phyloP scores from a whole-genome alignment of 2,113 vertebrate genomes.

The Mormyrus lacerda region DNA sequence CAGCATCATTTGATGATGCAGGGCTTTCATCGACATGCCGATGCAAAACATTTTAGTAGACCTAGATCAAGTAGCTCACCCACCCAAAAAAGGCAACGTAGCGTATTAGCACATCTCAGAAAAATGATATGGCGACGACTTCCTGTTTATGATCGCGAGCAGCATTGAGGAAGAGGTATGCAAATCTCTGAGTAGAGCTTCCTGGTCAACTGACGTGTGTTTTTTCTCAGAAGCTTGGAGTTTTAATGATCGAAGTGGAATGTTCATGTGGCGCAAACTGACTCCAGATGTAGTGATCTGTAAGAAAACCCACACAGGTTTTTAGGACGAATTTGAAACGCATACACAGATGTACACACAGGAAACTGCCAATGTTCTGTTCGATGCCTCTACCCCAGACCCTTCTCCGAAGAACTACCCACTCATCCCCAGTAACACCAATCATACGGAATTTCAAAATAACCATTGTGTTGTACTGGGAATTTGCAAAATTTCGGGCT shows the following conservation, averaged over 20 bases:
- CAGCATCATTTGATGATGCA: background rate
- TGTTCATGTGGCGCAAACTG: background rate
- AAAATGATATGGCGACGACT: background rate
- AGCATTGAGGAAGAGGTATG: background rate
- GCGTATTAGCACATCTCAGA: too few relatives aligned
- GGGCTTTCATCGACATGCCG: background rate
- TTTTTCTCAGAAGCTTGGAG: background rate
- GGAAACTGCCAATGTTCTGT: background rate
- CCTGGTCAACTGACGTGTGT: background rate
- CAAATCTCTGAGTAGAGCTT: background rate
- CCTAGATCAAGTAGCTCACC: background rate
- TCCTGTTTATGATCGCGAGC: background rate
- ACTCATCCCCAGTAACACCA: background rate
- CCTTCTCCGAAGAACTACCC: background rate
- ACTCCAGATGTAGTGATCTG: background rate
- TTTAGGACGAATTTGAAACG: background rate
- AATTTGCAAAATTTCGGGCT: background rate
- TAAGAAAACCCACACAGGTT: background rate
- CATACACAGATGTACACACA: background rate
- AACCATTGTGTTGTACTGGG: background rate
- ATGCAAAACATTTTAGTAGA: background rate
- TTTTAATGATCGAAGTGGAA: background rate
- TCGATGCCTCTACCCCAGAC: background rate
- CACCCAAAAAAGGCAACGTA: background rate
- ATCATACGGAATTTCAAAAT: background rate